Base-by-base conservation (phyloP, 2,113 vertebrate species). In the Leptocoma aspasia region DNA sequence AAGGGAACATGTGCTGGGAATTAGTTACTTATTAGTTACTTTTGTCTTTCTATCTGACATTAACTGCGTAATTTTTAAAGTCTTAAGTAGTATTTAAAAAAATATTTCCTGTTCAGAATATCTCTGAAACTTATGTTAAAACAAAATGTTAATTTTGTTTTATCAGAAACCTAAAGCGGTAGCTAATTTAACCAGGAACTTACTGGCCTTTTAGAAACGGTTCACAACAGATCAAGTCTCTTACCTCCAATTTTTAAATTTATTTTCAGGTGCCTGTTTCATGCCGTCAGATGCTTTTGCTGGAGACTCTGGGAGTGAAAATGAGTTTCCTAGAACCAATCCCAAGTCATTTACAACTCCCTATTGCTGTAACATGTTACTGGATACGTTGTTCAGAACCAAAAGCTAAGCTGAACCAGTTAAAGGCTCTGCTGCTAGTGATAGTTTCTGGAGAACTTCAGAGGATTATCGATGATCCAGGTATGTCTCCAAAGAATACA, bases 351-450 rank as follows among this genome's bases (percentile, higher is more conserved):
- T 78, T 99, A 59, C 97, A 97, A 28, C 95, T 99, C 61, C 97
- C 98, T 12, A 5, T 98, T 77, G 98, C 98, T 35, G 97, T 97
- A 64, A 99, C 97, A 0, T 98, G 98, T 96, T 99, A 97, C 90
- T 99, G 99, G 99, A 33, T 98, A 75, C 44, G 39, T 77, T 86
- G 80, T 17, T 92, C 98, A 9, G 96, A 98, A 47, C 97, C 98
- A 45, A 96, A 72, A 89, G 97, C 97, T 3, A 97, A 96, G 11
- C 22, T 94, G 39, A 93, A 92, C 22, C 97, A 99, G 11, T 86
- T 99, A 23, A 98, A 98, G 85, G 98, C 98, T 37, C 94, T 99
- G 45, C 97, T 99, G 87, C 96, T 99, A 83, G 97, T 94, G 22
- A 91, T 99, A 71, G 97, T 98, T 10, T 84, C 71, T 65, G 98